These are phyloP conservation scores for Agrochola circellaris DNA, from an alignment of 2,888 invertebrate genomes.

Conservation along the genomic window DNA sequence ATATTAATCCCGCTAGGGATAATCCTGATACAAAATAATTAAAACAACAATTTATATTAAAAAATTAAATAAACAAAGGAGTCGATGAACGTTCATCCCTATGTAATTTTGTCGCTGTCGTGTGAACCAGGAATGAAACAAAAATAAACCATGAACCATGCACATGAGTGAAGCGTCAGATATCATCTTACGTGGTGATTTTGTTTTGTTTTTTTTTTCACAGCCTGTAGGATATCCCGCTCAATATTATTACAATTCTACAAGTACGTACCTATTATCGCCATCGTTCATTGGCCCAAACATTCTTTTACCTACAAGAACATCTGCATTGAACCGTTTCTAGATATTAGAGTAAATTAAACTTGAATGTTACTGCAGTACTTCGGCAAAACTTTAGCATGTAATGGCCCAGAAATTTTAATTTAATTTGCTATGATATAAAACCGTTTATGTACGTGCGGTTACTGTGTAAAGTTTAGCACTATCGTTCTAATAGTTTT, in stretches of 20 bases:
- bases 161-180: background rate
- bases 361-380: conserved; percentile 49
- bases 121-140: background rate
- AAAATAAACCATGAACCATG: background rate
- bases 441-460: conserved; percentile 38
- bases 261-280: background rate
- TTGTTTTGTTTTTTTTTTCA: background rate
- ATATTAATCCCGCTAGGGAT: too few species aligned
- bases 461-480: conserved; percentile 15
- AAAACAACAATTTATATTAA: too few species aligned
- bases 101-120: background rate
- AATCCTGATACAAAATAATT: too few species aligned
- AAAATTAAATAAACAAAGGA: background rate
- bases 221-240: background rate
- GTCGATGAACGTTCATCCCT: background rate
- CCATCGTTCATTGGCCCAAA: conserved; percentile 28
- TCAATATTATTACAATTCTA: background rate
- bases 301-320: conserved; percentile 39
- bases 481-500: conserved; percentile 36
- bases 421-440: conserved; percentile 53
- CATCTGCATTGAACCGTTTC: conserved; percentile 48
- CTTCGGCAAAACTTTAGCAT: conserved; percentile 33
- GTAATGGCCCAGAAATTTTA: conserved; percentile 59
- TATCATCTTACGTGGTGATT: background rate
- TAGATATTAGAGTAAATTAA: conserved; percentile 50